Percentiles rank a stretch among this genome's conserved stretches.
Conservation (phyloP, 2,888 invertebrate genomes). For the Alsophila aescularia region DNA sequence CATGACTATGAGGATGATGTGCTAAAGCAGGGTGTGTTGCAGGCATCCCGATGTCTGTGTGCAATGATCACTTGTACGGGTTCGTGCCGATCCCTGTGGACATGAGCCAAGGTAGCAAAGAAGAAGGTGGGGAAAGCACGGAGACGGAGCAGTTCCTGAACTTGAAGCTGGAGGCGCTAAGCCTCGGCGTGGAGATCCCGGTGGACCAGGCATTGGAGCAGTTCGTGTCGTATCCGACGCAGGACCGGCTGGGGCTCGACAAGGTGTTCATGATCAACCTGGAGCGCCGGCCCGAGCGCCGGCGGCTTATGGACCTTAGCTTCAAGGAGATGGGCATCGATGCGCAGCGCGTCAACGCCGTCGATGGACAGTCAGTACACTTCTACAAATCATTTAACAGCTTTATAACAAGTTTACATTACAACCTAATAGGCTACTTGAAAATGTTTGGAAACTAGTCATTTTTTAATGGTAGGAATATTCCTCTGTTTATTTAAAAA, state of each 20-base stretch:
- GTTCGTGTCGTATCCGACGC: slow-evolving; percentile 65
- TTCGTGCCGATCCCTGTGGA: slow-evolving; percentile 93
- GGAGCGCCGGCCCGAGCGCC: slow-evolving; percentile 90
- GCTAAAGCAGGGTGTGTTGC: neutral
- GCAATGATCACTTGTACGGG: slow-evolving; percentile 93
- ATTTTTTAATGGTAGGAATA: too few relatives aligned
- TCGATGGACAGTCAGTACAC: slow-evolving; percentile 91
- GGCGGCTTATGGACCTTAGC: slow-evolving; percentile 90
- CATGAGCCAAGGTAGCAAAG: slow-evolving; percentile 46
- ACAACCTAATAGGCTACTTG: too few relatives aligned
- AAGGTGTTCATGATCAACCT: slow-evolving; percentile 97
- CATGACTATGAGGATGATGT: too few relatives aligned
- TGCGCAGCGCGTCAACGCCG: slow-evolving; percentile 90
- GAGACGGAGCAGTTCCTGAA: slow-evolving; percentile 90
- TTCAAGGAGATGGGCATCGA: slow-evolving; percentile 93
- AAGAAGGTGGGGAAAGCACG: slow-evolving; percentile 50
- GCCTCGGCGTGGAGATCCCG: slow-evolving; percentile 79
- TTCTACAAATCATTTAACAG: neutral
- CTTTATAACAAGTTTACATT: too few relatives aligned
- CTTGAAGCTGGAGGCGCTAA: slow-evolving; percentile 89
- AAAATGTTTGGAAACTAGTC: too few relatives aligned
- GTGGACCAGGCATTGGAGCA: slow-evolving; percentile 66
- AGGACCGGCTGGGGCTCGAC: slow-evolving; percentile 89
- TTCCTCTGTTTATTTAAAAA: too few relatives aligned
- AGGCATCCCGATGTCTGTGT: slow-evolving; percentile 49